phyloP scores from a whole-genome alignment of 2,113 vertebrate species.

The Zosterops hypoxanthus region DNA sequence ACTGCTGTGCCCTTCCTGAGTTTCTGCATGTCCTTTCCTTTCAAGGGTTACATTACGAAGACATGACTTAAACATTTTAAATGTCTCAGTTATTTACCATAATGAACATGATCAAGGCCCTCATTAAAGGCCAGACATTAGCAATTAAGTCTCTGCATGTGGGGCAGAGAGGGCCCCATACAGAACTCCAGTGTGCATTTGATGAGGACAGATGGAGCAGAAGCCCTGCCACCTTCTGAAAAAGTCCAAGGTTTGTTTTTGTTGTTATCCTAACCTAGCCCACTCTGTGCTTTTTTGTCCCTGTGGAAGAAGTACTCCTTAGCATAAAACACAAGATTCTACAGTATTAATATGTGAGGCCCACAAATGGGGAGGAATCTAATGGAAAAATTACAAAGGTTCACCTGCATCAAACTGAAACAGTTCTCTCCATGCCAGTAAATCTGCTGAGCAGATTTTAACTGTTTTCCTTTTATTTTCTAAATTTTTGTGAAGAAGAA shows the following conservation, averaged over 20 bases:
- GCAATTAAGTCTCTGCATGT: background rate
- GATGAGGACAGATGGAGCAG: background rate
- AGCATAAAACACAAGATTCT: background rate
- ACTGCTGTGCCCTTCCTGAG: background rate
- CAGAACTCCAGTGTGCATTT: background rate
- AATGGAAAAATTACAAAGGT: background rate
- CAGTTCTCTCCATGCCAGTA: background rate
- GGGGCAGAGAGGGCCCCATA: background rate
- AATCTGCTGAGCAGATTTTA: background rate
- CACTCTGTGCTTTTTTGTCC: background rate
- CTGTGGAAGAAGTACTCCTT: background rate
- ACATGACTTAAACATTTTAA: background rate
- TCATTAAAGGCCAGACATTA: conserved; percentile 35
- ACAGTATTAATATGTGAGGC: background rate
- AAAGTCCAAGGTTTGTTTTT: background rate
- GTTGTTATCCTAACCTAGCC: background rate
- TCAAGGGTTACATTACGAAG: background rate
- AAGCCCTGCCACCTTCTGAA: background rate
- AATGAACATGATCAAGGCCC: conserved; percentile 14
- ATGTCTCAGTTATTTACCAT: background rate
- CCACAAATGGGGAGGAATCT: background rate
- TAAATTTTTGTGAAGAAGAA: background rate
- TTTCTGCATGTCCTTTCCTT: background rate
- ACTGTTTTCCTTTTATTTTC: background rate
- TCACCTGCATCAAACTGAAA: background rate